Base-by-base conservation (phyloP, 53 echinoderm and acorn worm genomes). In the Luidia sarsii region DNA sequence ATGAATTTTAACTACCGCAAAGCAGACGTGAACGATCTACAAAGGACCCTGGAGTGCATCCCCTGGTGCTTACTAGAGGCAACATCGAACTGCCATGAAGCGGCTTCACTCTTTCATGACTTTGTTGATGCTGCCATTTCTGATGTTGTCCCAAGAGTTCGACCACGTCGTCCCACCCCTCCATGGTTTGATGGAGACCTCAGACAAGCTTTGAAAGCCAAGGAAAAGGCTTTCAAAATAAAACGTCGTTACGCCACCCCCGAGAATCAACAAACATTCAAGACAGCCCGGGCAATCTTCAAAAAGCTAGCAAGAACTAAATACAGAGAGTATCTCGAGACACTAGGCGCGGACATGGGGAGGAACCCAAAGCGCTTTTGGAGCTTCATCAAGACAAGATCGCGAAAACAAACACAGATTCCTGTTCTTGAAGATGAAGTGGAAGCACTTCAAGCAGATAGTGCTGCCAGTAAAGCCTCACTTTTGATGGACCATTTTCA, bases 51-150 rank as follows among this genome's bases (percentile, higher is more conserved):
- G 30, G 56, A 72, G 30, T 33, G 54, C 27, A 54, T 72, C 18
- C 73, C 73, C n/a, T n/a, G n/a, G n/a, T n/a, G n/a, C n/a, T n/a
- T n/a, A n/a, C n/a, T n/a, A n/a, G n/a, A n/a, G n/a, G 15, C 54
- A 33, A 55, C 52, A 33, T 27, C 28, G 15, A 31, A 52, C 20
- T 29, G 52, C 8, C 30, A 72, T 72, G 56, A 55, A 32, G 31
- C 52, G 52, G 56, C 56, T 52, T 72, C 73, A 52, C 32, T 55
- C 25, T 72, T 72, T 52, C 56, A 72, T 54, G 53, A 72, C 41
- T 33, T 72, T 3, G 30, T 72, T 52, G 73, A 72, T 43, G 73
- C 73, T 72, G 73, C 73, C 22, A 8, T 72, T 5, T 30, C 30
- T 7, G 53, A 72, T 24, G 27, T 56, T 22, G 56, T 24, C 5